Base-by-base conservation (phyloP, 2,113 vertebrate genomes). In the Taxidea taxus region DNA sequence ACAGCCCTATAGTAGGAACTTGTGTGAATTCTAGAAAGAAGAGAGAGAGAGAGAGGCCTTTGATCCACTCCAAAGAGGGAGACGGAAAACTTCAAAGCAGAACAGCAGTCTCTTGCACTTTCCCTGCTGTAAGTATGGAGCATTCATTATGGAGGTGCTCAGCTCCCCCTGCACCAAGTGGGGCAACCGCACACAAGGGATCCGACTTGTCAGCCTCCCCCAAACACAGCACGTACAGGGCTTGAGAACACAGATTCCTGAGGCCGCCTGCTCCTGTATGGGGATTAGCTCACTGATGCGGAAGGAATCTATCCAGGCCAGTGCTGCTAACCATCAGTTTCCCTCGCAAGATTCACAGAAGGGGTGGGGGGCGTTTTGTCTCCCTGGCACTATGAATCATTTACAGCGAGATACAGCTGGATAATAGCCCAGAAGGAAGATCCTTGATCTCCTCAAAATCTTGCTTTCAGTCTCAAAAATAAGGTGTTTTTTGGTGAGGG, bases 51-150 rank as follows among this genome's bases (percentile, higher is more conserved):
- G 16, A 37, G 20, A 23, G 81, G 15, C 42, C 98, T 99, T 98
- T 98, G 98, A 99, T 98, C 95, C 83, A 95, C 66, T 97, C 72
- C 96, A 94, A 96, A 97, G 68, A 75, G 87, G 96, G 64, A 97
- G 96, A 94, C 90, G 90, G 91, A 80, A 96, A 97, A 98, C 98
- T 98, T 99, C 98, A 99, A 98, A 99, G 98, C 97, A 90, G 44
- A 98, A 97, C 60, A 89, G 97, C 97, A 96, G 97, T 97, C 95
- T 82, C 89, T 49, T 10, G 0, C 39, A 91, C 97, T 98, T 97
- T 97, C 70, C 87, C 96, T 92, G 62, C 90, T 95, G 93, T 97
- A 94, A 87, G 95, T 85, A 88, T 92, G 16, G 78, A 84, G 34
- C 49, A 93, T 98, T 94, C 92, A 97, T 98, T 97, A 97, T 95